Evolutionary conservation across 2,888 invertebrate genomes (phyloP).

Genomic region (Synergus gifuensis): DNA sequence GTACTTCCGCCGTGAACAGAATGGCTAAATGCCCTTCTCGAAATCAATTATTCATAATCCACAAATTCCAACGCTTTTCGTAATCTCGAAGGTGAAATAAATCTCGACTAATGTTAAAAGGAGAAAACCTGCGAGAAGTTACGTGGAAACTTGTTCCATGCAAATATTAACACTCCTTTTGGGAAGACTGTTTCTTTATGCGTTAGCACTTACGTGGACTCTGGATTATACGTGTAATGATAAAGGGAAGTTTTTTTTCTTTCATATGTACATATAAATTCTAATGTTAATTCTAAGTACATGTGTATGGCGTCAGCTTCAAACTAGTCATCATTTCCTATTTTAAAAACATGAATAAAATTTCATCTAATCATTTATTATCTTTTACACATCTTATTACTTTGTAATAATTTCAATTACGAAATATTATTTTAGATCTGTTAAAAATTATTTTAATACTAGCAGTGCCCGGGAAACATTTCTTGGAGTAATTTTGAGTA

Average conservation of each 20-base stretch:
- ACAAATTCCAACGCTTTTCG: slow-evolving; percentile 37
- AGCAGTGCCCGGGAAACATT: too few relatives aligned
- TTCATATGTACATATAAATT: neutral
- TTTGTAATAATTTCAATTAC: too few relatives aligned
- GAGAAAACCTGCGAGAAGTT: slow-evolving; percentile 55
- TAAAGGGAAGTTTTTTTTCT: neutral
- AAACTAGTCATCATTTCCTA: too few relatives aligned
- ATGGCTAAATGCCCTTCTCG: slow-evolving; percentile 30
- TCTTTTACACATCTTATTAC: too few relatives aligned
- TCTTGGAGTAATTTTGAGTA: too few relatives aligned
- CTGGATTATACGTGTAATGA: neutral
- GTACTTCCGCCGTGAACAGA: slow-evolving; percentile 37
- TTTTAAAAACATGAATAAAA: too few relatives aligned
- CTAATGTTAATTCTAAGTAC: neutral
- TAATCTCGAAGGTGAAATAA: slow-evolving; percentile 25
- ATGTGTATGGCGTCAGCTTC: too few relatives aligned
- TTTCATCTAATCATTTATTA: too few relatives aligned
- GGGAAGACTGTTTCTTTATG: slow-evolving; percentile 17
- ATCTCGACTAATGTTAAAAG: slow-evolving; percentile 38
- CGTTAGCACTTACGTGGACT: slow-evolving; percentile 7
- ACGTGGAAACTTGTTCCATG: slow-evolving; percentile 53
- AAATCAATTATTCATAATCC: slow-evolving; percentile 31
- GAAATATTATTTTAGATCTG: too few relatives aligned
- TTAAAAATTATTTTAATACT: too few relatives aligned
- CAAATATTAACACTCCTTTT: slow-evolving; percentile 59